Percentiles rank a stretch among this genome's conserved stretches.
These are phyloP conservation scores for Amphiprion ocellaris DNA, from an alignment of 2,113 vertebrate genomes.

Conservation along the genomic window DNA sequence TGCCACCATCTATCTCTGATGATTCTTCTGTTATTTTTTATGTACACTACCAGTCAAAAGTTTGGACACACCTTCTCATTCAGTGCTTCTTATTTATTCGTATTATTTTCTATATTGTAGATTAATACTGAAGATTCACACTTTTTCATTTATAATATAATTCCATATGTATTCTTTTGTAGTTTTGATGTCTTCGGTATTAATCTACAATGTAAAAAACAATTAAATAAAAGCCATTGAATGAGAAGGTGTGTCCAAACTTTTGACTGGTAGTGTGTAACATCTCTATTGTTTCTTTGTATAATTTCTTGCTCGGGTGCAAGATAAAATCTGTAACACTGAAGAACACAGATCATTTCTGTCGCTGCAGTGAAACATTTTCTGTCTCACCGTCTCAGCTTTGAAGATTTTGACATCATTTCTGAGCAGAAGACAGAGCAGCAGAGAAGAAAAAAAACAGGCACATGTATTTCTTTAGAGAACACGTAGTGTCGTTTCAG, in stretches of 20 bases:
- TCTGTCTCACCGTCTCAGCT: background rate
- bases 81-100: no score
- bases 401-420: background rate
- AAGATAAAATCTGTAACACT: constrained; percentile 11
- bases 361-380: background rate
- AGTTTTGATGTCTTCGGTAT: background rate
- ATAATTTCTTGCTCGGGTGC: background rate
- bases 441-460: constrained; percentile 1
- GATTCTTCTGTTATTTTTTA: no score
- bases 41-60: no score
- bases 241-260: no score
- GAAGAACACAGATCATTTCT: background rate
- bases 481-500: constrained; percentile 12
- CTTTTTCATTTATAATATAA: no score
- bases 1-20: background rate
- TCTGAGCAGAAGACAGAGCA: background rate
- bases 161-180: no score
- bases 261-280: no score
- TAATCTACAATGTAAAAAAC: no score
- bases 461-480: background rate
- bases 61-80: no score
- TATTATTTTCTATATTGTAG: no score
- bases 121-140: no score
- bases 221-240: no score
- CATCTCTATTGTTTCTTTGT: background rate